A percentile compares a stretch with the other conserved stretches of the same genome.
These are phyloP conservation scores for Litoditis marina DNA, from an alignment of 2,888 invertebrate genomes.

Conservation along the genomic window DNA sequence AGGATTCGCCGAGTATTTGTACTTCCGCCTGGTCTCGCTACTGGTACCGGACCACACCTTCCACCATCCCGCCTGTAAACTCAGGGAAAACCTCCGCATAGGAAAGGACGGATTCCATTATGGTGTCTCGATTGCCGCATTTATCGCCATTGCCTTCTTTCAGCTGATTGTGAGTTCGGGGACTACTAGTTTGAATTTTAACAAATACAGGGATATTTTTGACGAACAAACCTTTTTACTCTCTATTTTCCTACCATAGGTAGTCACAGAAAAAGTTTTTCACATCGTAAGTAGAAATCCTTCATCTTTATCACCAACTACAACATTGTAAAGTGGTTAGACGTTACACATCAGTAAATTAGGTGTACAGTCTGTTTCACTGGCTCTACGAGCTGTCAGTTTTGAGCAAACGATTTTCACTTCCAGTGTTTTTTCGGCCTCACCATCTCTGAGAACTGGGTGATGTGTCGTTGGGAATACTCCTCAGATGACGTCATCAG, in stretches of 20 bases:
- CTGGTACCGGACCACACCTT: conserved; percentile 43
- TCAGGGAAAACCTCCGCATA: conserved; percentile 39
- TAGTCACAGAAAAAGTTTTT: too few species aligned
- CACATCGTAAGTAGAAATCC: too few species aligned
- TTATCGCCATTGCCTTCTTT: conserved; percentile 47
- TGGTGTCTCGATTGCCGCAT: conserved; percentile 47
- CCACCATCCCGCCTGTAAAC: conserved; percentile 46
- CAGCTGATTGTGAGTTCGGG: conserved; percentile 45
- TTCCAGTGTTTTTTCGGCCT: conserved; percentile 57
- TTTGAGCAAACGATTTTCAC: neutral
- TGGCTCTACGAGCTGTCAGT: neutral
- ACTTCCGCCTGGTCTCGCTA: conserved; percentile 48
- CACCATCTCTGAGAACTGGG: conserved; percentile 52
- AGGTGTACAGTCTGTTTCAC: neutral
- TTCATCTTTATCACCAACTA: too few species aligned
- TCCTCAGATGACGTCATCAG: neutral
- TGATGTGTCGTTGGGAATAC: conserved; percentile 6
- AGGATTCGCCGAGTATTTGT: conserved; percentile 53
- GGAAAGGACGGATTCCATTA: conserved; percentile 55
- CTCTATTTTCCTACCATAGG: neutral
- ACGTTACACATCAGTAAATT: neutral
- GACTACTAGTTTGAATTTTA: too few species aligned
- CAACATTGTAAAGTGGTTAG: too few species aligned
- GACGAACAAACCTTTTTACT: neutral
- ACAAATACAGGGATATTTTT: neutral